Conservation (phyloP, 2,797 vertebrate species). For the Parauchenoglanis ngamensis region DNA sequence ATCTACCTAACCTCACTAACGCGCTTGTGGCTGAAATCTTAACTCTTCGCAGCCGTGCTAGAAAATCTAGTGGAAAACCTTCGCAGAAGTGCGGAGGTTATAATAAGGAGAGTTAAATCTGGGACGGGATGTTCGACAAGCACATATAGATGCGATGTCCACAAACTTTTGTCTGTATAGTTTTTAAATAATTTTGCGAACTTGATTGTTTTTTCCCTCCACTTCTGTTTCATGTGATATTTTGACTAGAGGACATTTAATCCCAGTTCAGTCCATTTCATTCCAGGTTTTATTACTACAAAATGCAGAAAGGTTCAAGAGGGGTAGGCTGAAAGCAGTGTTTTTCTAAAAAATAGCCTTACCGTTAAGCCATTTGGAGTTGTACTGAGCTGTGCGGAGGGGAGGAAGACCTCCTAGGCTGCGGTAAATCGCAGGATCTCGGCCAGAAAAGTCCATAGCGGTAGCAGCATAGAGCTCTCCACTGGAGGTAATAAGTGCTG, state of each 20-base stretch:
- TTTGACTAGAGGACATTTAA: neutral
- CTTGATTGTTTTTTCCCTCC: neutral
- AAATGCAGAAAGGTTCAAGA: neutral
- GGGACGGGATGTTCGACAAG: too few species aligned
- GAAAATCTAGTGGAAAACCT: too few species aligned
- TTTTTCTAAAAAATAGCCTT: constrained; percentile 16
- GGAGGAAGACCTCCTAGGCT: constrained; percentile 91
- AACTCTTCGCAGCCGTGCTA: too few species aligned
- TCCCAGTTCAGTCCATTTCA: neutral
- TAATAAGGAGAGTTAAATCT: too few species aligned
- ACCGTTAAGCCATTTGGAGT: constrained; percentile 99
- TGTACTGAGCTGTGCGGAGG: constrained; percentile 95
- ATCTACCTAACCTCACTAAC: too few species aligned
- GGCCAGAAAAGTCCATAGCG: constrained; percentile 95
- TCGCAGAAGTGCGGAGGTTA: too few species aligned
- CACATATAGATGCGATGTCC: too few species aligned
- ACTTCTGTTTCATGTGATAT: neutral
- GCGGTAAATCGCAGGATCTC: constrained; percentile 96
- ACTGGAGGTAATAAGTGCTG: constrained; percentile 89
- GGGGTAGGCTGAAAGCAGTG: too few species aligned
- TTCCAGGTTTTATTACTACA: neutral
- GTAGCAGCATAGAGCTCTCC: constrained; percentile 96
- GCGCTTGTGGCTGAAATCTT: too few species aligned
- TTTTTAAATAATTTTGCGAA: neutral
- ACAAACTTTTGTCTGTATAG: too few species aligned